Percentiles rank a stretch among this genome's conserved stretches.
Conservation (phyloP, 2,797 vertebrate species). For the Cygnus olor region DNA sequence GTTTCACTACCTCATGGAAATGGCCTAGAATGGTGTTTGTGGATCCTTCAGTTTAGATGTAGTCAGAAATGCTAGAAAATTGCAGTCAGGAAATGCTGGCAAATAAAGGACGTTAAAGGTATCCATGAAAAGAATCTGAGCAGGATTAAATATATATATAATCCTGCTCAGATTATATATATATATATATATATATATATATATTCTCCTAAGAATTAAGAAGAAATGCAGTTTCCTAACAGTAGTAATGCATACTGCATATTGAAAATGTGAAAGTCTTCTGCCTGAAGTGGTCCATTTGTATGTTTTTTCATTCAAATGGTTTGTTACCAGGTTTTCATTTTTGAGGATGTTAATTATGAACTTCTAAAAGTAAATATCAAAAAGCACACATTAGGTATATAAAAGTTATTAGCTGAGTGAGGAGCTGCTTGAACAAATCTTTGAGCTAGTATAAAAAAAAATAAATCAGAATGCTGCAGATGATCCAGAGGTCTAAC, state of each 20-base stretch:
- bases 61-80: neutral
- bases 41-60: neutral
- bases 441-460: neutral
- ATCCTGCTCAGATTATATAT: too few species aligned
- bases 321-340: neutral
- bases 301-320: neutral
- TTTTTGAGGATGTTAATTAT: neutral
- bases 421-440: neutral
- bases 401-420: neutral
- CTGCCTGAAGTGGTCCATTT: neutral
- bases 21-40: neutral
- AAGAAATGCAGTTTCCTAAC: neutral
- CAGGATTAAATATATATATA: neutral
- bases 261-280: neutral
- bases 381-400: neutral
- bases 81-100: neutral
- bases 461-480: neutral
- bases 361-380: neutral
- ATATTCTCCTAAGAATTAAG: neutral
- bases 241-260: neutral
- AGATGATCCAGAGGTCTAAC: neutral
- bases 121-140: neutral
- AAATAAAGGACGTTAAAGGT: neutral
- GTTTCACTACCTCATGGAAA: neutral
- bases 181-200: too few species aligned